phyloP scores from a whole-genome alignment of 2,888 invertebrate species.

The Selenia dentaria region DNA sequence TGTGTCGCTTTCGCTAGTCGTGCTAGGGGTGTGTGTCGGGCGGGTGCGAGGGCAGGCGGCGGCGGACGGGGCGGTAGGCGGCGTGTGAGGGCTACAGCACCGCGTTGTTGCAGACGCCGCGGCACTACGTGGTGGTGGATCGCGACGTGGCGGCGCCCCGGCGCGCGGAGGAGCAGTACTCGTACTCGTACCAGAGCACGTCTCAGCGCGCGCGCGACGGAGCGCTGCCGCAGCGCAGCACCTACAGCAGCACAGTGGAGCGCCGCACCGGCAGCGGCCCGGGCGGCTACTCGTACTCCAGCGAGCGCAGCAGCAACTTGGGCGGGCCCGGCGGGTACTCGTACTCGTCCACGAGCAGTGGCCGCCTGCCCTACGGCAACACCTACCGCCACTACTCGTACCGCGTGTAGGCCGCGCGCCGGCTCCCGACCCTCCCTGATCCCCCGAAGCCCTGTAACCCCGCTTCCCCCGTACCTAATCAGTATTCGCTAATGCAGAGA shows the following conservation, averaged over 20 bases:
- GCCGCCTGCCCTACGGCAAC: slow-evolving; percentile 93
- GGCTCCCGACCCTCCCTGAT: slow-evolving; percentile 37
- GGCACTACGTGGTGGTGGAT: slow-evolving; percentile 94
- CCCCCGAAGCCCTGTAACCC: slow-evolving; percentile 29
- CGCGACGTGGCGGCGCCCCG: slow-evolving; percentile 88
- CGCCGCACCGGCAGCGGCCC: slow-evolving; percentile 88
- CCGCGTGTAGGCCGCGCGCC: slow-evolving; percentile 88
- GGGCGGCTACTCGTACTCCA: slow-evolving; percentile 91
- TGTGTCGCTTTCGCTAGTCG: slow-evolving; percentile 78
- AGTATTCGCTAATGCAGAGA: slow-evolving; percentile 79
- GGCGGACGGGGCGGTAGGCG: slow-evolving; percentile 46
- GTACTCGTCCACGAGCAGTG: slow-evolving; percentile 91
- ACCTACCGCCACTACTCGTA: slow-evolving; percentile 94
- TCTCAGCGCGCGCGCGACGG: slow-evolving; percentile 79
- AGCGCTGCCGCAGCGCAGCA: slow-evolving; percentile 85
- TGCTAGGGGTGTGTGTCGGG: slow-evolving; percentile 56
- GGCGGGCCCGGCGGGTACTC: slow-evolving; percentile 94
- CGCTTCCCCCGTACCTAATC: slow-evolving; percentile 63
- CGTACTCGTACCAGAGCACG: slow-evolving; percentile 91
- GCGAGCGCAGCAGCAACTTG: slow-evolving; percentile 89
- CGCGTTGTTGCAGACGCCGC: slow-evolving; percentile 91
- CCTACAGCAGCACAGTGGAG: slow-evolving; percentile 89
- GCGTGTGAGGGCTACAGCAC: slow-evolving; percentile 55
- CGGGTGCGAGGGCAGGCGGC: slow-evolving; percentile 56
- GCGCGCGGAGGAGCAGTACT: slow-evolving; percentile 92